Evolutionary conservation across 2,888 invertebrate genomes (phyloP).

Genomic region (Papilio gigon): DNA sequence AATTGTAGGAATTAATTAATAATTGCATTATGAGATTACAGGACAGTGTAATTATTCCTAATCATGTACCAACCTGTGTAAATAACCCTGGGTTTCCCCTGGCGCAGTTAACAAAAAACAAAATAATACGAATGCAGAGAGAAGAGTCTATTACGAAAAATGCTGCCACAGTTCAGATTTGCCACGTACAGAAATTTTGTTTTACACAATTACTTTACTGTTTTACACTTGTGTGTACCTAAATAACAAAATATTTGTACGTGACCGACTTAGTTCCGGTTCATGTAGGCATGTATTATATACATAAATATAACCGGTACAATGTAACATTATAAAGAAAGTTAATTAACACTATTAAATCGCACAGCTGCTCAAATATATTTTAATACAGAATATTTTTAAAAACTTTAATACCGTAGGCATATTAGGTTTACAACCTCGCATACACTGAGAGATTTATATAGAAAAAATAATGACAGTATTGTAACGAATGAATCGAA

Average conservation of each 20-base stretch:
- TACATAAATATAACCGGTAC: not conserved
- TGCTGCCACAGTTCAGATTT: not conserved
- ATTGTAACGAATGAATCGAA: not conserved
- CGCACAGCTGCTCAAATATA: slow-evolving; percentile 5
- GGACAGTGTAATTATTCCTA: too few species aligned
- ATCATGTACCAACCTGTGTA: too few species aligned
- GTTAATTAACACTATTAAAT: not conserved
- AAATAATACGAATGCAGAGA: not conserved
- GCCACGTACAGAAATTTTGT: not conserved
- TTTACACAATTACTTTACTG: not conserved
- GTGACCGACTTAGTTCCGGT: slow-evolving; percentile 14
- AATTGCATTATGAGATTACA: too few species aligned
- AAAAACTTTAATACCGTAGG: not conserved
- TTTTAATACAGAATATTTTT: not conserved
- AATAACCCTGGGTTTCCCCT: not conserved
- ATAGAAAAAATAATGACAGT: slow-evolving; percentile 10
- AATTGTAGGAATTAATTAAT: too few species aligned
- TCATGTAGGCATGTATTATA: not conserved
- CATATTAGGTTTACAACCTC: not conserved
- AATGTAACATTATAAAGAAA: not conserved
- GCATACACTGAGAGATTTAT: slow-evolving; percentile 8
- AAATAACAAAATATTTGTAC: slow-evolving; percentile 12
- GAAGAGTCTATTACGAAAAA: too few species aligned
- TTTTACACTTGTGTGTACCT: slow-evolving; percentile 11
- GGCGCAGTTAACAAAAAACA: not conserved